phyloP scores from a whole-genome alignment of 2,888 invertebrate species.

The Entomobrya multifasciata region DNA sequence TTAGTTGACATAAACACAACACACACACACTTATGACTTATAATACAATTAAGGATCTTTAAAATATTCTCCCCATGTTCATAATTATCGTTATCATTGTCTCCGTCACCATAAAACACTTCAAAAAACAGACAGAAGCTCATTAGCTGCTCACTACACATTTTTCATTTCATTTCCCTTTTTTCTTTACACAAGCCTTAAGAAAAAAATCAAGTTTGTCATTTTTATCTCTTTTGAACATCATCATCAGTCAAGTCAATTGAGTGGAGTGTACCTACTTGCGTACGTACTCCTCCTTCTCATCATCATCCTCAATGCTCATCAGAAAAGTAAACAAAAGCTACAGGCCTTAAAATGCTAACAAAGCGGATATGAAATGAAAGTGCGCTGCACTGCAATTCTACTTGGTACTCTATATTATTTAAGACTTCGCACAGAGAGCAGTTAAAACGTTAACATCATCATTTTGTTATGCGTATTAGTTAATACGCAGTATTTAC shows the following conservation, averaged over 20 bases:
- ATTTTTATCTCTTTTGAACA: conserved; percentile 33
- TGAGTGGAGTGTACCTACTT: too few relatives aligned
- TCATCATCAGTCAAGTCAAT: neutral
- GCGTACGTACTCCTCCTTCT: too few relatives aligned
- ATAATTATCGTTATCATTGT: neutral
- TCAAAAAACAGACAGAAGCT: conserved; percentile 59
- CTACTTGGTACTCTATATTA: conserved; percentile 22
- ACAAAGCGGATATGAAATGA: conserved; percentile 70
- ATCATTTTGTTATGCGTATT: neutral
- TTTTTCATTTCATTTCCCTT: conserved; percentile 42
- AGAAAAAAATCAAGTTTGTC: conserved; percentile 20
- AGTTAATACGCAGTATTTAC: too few relatives aligned
- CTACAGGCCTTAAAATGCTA: neutral
- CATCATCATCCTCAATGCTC: neutral
- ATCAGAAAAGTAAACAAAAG: conserved; percentile 49
- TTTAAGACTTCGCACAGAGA: conserved; percentile 5
- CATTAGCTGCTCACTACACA: conserved; percentile 55
- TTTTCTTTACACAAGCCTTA: conserved; percentile 15
- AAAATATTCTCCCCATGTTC: neutral
- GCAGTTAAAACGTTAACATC: neutral
- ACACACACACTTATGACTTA: conserved; percentile 16
- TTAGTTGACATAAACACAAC: conserved; percentile 12
- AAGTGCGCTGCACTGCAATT: conserved; percentile 50
- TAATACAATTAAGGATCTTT: too few relatives aligned
- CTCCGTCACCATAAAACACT: conserved; percentile 31